Evolutionary conservation across 2,113 vertebrate species (phyloP).

Genomic region (Alligator mississippiensis): DNA sequence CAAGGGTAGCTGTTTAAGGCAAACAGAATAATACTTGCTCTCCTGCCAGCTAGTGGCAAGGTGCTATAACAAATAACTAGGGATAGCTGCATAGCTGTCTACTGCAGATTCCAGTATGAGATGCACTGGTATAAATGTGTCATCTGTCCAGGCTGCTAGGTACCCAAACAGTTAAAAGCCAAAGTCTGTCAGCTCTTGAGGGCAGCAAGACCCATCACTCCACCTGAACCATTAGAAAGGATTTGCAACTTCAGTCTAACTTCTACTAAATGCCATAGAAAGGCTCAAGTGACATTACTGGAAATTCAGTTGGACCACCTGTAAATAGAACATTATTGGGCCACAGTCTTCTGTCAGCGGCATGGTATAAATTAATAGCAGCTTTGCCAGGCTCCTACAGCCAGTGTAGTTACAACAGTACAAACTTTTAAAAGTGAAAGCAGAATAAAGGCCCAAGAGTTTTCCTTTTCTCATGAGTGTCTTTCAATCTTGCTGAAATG

Average conservation of each 20-base stretch:
- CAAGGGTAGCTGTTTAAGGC: too few species aligned
- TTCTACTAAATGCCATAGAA: not conserved
- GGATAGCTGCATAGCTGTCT: too few species aligned
- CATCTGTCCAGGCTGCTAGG: too few species aligned
- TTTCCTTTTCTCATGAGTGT: not conserved
- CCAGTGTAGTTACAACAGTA: not conserved
- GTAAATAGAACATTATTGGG: accelerated
- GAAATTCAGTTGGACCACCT: not conserved
- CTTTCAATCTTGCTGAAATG: not conserved
- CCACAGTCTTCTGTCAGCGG: not conserved
- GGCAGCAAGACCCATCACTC: not conserved
- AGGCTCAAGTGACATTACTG: not conserved
- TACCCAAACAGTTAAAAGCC: not conserved
- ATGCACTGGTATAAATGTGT: too few species aligned
- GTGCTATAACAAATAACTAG: too few species aligned
- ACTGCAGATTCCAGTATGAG: too few species aligned
- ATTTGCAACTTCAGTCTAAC: not conserved
- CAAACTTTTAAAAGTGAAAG: not conserved
- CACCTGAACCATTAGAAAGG: not conserved
- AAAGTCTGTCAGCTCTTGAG: not conserved
- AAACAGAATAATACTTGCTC: too few species aligned
- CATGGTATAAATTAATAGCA: not conserved
- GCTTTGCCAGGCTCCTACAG: not conserved
- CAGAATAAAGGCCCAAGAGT: not conserved
- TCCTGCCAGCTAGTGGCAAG: too few species aligned